A percentile compares a stretch with the other conserved stretches of the same genome.
phyloP scores from a whole-genome alignment of 2,113 vertebrate species.

The Heptranchias perlo region DNA sequence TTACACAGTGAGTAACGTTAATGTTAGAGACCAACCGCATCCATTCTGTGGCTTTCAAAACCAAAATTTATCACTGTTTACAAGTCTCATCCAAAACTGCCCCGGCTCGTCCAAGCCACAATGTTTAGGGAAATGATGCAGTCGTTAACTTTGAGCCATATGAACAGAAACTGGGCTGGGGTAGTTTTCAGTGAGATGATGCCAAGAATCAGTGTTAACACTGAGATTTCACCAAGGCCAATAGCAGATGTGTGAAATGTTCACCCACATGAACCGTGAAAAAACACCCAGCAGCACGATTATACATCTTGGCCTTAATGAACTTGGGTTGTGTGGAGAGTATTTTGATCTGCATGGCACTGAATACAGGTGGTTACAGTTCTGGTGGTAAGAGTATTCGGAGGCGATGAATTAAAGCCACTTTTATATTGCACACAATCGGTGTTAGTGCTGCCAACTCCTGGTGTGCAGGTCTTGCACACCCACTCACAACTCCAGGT shows the following conservation, averaged over 20 bases:
- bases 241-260: too few relatives aligned
- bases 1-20: background rate
- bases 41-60: background rate
- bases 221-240: background rate
- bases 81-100: background rate
- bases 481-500: background rate
- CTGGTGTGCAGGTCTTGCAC: background rate
- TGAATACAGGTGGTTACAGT: background rate
- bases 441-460: too few relatives aligned
- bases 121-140: background rate
- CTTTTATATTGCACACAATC: background rate
- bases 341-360: background rate
- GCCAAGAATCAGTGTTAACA: background rate
- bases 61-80: background rate
- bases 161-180: background rate
- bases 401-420: background rate
- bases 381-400: background rate
- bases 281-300: background rate
- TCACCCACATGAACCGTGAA: background rate
- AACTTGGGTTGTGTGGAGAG: background rate
- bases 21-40: background rate
- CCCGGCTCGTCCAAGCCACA: slow-evolving; percentile 2
- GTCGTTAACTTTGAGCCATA: background rate
- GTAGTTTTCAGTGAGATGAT: background rate
- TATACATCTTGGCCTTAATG: background rate